Evolutionary conservation across 2,797 vertebrate genomes (phyloP).

Genomic region (Periparus ater): DNA sequence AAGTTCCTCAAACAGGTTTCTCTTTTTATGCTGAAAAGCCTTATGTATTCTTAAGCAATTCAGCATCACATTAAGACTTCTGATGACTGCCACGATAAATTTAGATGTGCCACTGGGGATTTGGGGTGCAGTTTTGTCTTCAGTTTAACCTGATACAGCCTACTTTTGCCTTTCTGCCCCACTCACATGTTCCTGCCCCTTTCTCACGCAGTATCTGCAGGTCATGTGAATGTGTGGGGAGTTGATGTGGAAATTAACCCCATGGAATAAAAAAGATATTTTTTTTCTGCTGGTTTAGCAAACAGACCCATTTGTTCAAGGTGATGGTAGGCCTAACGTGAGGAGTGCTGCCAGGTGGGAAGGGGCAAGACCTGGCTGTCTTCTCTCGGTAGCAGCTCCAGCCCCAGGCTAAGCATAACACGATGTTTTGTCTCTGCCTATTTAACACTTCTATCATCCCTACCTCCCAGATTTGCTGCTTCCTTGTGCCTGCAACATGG

Average conservation of each 20-base stretch:
- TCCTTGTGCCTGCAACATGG: neutral
- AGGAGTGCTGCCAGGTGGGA: neutral
- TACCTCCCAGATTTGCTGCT: neutral
- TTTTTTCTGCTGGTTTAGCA: neutral
- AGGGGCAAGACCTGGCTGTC: rapidly evolving
- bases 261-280: neutral
- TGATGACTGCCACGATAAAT: neutral
- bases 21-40: neutral
- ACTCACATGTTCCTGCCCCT: neutral
- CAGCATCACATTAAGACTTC: neutral
- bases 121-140: neutral
- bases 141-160: neutral
- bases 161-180: neutral
- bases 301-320: neutral
- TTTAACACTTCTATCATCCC: neutral
- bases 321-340: neutral
- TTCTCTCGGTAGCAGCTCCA: neutral
- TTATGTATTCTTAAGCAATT: neutral
- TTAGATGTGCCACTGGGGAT: neutral
- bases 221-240: rapidly evolving
- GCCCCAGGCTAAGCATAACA: neutral
- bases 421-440: neutral
- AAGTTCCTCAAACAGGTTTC: neutral
- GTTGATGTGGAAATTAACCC: neutral
- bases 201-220: neutral